Evolutionary conservation across 1,140 invertebrate genomes (phyloP).

Genomic region (Pinna nobilis): DNA sequence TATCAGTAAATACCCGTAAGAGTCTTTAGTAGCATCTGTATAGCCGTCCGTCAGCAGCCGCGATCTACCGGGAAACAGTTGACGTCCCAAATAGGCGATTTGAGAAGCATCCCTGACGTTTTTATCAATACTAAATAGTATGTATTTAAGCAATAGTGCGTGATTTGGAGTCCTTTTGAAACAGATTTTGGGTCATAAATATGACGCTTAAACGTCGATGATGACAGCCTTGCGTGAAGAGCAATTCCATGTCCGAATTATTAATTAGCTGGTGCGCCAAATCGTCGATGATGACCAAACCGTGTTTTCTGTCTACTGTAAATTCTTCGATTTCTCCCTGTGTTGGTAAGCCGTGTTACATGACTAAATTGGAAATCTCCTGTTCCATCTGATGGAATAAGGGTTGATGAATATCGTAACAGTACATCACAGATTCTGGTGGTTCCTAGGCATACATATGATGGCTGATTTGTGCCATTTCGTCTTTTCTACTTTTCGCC

Average conservation of each 20-base stretch:
- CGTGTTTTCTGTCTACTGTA: neutral
- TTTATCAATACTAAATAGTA: constrained; percentile 31
- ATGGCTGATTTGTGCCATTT: too few relatives aligned
- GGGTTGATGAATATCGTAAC: constrained; percentile 28
- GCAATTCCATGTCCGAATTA: neutral
- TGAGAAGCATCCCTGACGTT: constrained; percentile 33
- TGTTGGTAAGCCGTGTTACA: constrained; percentile 17
- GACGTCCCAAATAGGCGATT: constrained; percentile 17
- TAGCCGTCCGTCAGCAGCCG: constrained; percentile 20
- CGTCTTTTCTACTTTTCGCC: too few relatives aligned
- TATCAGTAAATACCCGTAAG: constrained; percentile 29
- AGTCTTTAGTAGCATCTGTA: constrained; percentile 4
- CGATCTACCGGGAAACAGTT: constrained; percentile 22
- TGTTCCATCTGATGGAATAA: constrained; percentile 40
- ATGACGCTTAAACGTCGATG: constrained; percentile 13
- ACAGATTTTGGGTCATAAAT: constrained; percentile 29
- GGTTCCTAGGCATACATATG: constrained; percentile 10
- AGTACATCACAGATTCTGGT: constrained; percentile 12
- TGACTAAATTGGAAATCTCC: neutral
- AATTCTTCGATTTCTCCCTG: constrained; percentile 1
- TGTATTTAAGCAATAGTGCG: constrained; percentile 16
- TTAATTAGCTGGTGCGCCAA: neutral
- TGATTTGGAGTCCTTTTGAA: constrained; percentile 6
- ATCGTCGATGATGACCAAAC: constrained; percentile 25
- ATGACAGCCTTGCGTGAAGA: constrained; percentile 34